A percentile compares a stretch with the other conserved stretches of the same genome.
These are phyloP conservation scores for Phocoena phocoena DNA, from an alignment of 2,113 vertebrate species.

Conservation along the genomic window DNA sequence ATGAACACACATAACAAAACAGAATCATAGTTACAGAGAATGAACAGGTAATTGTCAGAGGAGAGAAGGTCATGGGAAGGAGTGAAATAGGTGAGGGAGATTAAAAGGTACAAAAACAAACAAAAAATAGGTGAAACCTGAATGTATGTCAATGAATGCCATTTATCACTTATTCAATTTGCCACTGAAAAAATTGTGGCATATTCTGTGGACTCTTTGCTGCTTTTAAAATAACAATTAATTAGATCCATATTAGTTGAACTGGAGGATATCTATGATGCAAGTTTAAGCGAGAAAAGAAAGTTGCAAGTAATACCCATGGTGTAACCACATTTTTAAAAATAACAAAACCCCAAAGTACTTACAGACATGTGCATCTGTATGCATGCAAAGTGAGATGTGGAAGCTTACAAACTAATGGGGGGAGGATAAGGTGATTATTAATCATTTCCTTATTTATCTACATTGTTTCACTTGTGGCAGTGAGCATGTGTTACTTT, in stretches of 20 bases:
- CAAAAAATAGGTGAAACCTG: not conserved
- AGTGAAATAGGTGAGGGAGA: not conserved
- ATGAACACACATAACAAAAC: not conserved
- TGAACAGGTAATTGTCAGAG: not conserved
- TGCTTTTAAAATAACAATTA: not conserved
- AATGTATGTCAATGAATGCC: not conserved
- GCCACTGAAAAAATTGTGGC: not conserved
- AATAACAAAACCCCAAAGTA: not conserved
- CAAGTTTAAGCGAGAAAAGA: not conserved
- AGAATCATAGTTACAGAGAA: not conserved
- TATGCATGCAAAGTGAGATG: not conserved
- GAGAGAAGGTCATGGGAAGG: not conserved
- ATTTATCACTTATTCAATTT: constrained; percentile 26
- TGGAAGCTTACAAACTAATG: not conserved
- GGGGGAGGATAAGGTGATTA: not conserved
- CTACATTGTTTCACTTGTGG: not conserved
- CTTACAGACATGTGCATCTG: not conserved
- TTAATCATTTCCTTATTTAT: constrained; percentile 7
- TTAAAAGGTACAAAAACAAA: not conserved
- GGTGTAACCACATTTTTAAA: not conserved
- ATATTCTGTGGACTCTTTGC: not conserved
- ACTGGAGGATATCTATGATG: not conserved
- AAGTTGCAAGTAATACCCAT: not conserved
- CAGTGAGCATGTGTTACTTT: not conserved
- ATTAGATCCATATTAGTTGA: not conserved